A percentile compares a stretch with the other conserved stretches of the same genome.
phyloP scores from a whole-genome alignment of 2,888 invertebrate genomes.

The Cheiracanthium punctorium region DNA sequence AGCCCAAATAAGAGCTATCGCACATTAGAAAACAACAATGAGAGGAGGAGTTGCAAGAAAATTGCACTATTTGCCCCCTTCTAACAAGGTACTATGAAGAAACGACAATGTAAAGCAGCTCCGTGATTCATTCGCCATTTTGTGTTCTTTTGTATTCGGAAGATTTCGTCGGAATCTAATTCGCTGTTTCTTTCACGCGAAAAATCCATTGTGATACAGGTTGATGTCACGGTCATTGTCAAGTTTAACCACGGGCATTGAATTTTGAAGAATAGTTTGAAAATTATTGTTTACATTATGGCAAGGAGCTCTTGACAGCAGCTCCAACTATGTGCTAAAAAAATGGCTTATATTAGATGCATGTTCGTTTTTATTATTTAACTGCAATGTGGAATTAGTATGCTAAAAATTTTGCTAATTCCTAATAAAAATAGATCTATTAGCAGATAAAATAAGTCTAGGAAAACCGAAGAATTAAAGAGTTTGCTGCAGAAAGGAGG shows the following conservation, averaged over 20 bases:
- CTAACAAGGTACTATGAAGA: background rate
- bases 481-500: too few species aligned
- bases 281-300: background rate
- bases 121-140: background rate
- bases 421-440: too few species aligned
- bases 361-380: too few species aligned
- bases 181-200: background rate
- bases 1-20: too few species aligned
- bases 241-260: background rate
- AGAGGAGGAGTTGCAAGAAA: background rate
- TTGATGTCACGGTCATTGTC: background rate
- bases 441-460: too few species aligned
- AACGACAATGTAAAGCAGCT: background rate
- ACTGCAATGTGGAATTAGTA: too few species aligned
- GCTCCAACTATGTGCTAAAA: too few species aligned
- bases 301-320: too few species aligned
- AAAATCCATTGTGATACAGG: background rate
- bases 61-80: background rate
- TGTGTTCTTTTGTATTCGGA: background rate
- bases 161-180: background rate
- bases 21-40: too few species aligned
- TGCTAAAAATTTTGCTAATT: too few species aligned
- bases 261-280: background rate
- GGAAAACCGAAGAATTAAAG: too few species aligned
- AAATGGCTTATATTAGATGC: too few species aligned